A percentile compares a stretch with the other conserved stretches of the same genome.
Conservation (phyloP, 1,140 invertebrate genomes). For the Drosophila eugracilis region DNA sequence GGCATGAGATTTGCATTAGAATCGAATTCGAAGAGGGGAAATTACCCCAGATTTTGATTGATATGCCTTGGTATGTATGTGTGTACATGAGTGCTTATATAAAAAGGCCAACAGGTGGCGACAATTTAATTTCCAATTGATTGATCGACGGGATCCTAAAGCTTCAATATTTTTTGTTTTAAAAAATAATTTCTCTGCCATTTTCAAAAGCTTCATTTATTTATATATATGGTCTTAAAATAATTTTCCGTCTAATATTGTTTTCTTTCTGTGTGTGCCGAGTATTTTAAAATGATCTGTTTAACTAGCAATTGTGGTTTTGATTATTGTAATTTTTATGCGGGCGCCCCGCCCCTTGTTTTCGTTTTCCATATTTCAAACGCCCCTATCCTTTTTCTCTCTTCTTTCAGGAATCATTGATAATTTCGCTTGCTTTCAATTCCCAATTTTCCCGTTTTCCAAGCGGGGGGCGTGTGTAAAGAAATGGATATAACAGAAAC, state of each 20-base stretch:
- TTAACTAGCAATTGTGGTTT: background rate
- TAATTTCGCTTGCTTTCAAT: conserved; percentile 19
- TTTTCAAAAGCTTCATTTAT: background rate
- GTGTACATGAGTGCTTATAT: conserved; percentile 8
- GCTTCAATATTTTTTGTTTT: background rate
- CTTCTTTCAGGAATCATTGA: conserved; percentile 26
- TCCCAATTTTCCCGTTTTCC: conserved; percentile 22
- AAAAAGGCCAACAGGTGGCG: conserved; percentile 34
- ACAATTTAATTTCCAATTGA: conserved; percentile 22
- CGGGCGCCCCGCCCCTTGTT: conserved; percentile 10
- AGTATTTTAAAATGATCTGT: background rate
- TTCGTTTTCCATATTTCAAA: no score
- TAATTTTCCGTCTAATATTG: background rate
- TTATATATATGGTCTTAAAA: background rate
- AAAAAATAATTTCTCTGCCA: no score
- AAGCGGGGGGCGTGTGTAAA: conserved; percentile 46
- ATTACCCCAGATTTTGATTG: conserved; percentile 36
- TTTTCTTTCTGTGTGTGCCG: background rate
- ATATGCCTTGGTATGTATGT: background rate
- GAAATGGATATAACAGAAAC: conserved; percentile 29
- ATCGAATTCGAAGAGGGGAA: conserved; percentile 3
- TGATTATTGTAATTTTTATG: conserved; percentile 9
- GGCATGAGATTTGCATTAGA: conserved; percentile 22
- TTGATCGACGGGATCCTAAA: conserved; percentile 5
- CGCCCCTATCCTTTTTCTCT: conserved; percentile 32